A percentile compares a stretch with the other conserved stretches of the same genome.
Evolutionary conservation across 2,888 invertebrate genomes (phyloP).

Genomic region (Lepeophtheirus nordmannii): DNA sequence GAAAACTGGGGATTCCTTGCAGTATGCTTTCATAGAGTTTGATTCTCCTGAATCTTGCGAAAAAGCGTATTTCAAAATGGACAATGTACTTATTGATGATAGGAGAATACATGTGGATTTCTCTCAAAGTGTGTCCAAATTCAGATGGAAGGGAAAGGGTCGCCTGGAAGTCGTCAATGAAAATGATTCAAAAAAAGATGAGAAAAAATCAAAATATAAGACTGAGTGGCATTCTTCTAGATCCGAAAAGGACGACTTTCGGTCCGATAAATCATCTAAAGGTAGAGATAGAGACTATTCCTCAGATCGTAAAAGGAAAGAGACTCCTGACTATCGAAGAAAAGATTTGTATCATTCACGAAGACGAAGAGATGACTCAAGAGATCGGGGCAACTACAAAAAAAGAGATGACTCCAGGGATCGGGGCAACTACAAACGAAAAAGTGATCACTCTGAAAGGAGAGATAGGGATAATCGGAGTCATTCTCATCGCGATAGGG

Average conservation of each 20-base stretch:
- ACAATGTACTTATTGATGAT: slow-evolving; percentile 97
- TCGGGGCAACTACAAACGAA: background rate
- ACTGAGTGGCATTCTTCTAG: no score
- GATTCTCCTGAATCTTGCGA: slow-evolving; percentile 80
- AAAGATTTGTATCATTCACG: background rate
- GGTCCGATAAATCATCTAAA: no score
- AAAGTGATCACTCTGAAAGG: background rate
- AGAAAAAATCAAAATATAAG: background rate
- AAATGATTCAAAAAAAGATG: background rate
- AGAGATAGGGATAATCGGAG: no score
- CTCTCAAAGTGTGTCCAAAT: slow-evolving; percentile 92
- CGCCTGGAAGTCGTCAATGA: slow-evolving; percentile 18
- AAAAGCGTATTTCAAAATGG: slow-evolving; percentile 98
- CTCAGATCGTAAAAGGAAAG: background rate
- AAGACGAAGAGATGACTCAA: background rate
- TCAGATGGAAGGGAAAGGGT: slow-evolving; percentile 73
- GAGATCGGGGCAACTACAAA: background rate
- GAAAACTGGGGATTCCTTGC: slow-evolving; percentile 79
- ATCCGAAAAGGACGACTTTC: no score
- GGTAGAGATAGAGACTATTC: background rate
- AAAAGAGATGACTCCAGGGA: background rate
- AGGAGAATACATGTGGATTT: slow-evolving; percentile 97
- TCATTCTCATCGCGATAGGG: no score
- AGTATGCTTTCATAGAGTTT: slow-evolving; percentile 98
- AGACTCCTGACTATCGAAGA: background rate